Evolutionary conservation across 2,113 vertebrate genomes (phyloP).

Genomic region (Solenodon paradoxus): DNA sequence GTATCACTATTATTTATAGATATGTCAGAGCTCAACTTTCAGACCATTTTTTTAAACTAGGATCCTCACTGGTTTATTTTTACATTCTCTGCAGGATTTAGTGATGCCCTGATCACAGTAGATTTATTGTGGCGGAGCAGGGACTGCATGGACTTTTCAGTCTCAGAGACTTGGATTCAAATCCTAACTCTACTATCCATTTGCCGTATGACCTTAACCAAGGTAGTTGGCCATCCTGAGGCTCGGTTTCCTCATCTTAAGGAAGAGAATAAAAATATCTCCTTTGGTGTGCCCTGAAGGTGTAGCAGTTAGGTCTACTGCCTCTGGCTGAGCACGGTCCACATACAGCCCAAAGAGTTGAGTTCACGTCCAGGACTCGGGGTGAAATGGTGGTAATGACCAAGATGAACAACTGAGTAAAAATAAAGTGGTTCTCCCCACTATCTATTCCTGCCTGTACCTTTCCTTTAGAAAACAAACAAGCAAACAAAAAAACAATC

Average conservation of each 20-base stretch:
- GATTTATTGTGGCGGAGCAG: neutral
- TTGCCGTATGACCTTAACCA: too few species aligned
- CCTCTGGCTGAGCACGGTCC: too few species aligned
- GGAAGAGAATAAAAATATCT: neutral
- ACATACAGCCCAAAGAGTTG: too few species aligned
- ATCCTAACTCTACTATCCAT: neutral
- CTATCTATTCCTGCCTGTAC: too few species aligned
- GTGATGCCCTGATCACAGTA: neutral
- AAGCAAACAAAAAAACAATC: too few species aligned
- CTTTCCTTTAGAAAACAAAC: too few species aligned
- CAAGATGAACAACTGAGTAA: too few species aligned
- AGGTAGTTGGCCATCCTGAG: neutral
- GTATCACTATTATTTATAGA: constrained; percentile 67
- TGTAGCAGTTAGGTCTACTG: too few species aligned
- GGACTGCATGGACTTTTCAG: neutral
- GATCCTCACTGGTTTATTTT: constrained; percentile 55
- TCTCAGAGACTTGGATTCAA: constrained; percentile 23
- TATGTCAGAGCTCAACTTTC: constrained; percentile 64
- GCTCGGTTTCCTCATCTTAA: neutral
- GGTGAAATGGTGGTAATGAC: too few species aligned
- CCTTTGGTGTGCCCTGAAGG: too few species aligned
- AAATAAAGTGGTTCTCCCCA: too few species aligned
- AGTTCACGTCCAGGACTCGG: too few species aligned
- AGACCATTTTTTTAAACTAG: constrained; percentile 28
- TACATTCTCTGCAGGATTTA: constrained; percentile 37